Conservation (phyloP, 2,797 vertebrate species). For the Chelon auratus region DNA sequence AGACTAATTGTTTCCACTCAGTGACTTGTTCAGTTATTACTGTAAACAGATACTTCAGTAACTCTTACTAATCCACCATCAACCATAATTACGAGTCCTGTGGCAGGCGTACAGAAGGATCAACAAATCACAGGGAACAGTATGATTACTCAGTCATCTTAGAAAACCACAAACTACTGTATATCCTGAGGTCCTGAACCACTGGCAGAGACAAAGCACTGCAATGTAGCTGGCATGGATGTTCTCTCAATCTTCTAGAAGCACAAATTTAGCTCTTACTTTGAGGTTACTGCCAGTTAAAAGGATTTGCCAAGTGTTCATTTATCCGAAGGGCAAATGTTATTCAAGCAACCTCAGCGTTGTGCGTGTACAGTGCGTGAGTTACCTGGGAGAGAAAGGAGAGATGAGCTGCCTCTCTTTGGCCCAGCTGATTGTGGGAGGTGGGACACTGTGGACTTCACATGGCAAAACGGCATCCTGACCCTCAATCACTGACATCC, state of each 20-base stretch:
- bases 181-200: conserved; percentile 24
- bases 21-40: conserved; percentile 21
- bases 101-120: conserved; percentile 37
- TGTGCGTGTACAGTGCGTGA: conserved; percentile 2
- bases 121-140: conserved; percentile 71
- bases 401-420: conserved; percentile 94
- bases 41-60: conserved; percentile 44
- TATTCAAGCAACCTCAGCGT: neutral
- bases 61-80: conserved; percentile 62
- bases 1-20: conserved; percentile 28
- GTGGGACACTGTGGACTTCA: conserved; percentile 92
- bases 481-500: conserved; percentile 87
- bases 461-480: conserved; percentile 91
- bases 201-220: conserved; percentile 13
- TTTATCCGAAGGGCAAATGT: neutral
- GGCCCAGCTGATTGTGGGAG: conserved; percentile 94
- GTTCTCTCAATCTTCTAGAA: neutral
- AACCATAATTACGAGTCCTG: conserved; percentile 65
- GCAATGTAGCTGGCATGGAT: conserved; percentile 15
- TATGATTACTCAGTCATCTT: conserved; percentile 70
- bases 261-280: neutral
- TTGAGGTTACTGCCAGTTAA: conserved; percentile 1
- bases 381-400: conserved; percentile 93
- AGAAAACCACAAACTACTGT: conserved; percentile 65
- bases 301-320: conserved; percentile 1